Percentiles rank a stretch among this genome's conserved stretches.
Evolutionary conservation across 2,113 vertebrate species (phyloP).

Genomic region (Deroptyus accipitrinus): DNA sequence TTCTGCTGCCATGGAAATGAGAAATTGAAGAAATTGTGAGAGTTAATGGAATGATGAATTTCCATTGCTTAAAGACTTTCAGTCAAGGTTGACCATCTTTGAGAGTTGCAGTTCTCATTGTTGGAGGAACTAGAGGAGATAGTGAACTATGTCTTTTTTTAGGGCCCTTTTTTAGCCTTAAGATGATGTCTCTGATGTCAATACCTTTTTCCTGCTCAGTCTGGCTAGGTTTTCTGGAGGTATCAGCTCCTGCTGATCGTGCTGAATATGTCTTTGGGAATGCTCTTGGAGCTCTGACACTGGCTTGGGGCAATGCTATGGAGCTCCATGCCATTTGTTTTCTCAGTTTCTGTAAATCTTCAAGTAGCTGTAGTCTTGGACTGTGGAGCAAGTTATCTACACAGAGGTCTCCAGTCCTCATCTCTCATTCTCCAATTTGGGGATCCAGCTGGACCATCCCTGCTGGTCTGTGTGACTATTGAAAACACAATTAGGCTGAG

Average conservation of each 20-base stretch:
- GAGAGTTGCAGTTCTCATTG: constrained; percentile 10
- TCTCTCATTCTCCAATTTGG: background rate
- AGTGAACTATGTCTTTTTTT: constrained; percentile 2
- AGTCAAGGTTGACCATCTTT: constrained; percentile 17
- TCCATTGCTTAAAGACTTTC: constrained; percentile 36
- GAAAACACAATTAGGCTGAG: background rate
- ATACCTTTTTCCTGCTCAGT: background rate
- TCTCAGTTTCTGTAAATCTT: background rate
- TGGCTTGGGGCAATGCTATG: background rate
- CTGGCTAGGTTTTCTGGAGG: background rate
- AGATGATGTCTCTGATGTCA: background rate
- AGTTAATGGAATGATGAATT: constrained; percentile 51
- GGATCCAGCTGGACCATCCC: background rate
- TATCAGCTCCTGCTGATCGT: background rate
- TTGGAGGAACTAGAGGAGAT: background rate
- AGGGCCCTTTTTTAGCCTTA: background rate
- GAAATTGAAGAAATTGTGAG: constrained; percentile 43
- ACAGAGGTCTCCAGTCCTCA: background rate
- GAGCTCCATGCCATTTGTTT: background rate
- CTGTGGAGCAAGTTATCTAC: background rate
- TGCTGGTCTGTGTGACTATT: background rate
- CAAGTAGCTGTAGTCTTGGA: background rate
- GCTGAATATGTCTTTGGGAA: background rate
- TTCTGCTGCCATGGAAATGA: constrained; percentile 39
- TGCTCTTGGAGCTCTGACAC: background rate